A percentile compares a stretch with the other conserved stretches of the same genome.
Conservation (phyloP, 2,113 vertebrate genomes). For the Plestiodon gilberti region DNA sequence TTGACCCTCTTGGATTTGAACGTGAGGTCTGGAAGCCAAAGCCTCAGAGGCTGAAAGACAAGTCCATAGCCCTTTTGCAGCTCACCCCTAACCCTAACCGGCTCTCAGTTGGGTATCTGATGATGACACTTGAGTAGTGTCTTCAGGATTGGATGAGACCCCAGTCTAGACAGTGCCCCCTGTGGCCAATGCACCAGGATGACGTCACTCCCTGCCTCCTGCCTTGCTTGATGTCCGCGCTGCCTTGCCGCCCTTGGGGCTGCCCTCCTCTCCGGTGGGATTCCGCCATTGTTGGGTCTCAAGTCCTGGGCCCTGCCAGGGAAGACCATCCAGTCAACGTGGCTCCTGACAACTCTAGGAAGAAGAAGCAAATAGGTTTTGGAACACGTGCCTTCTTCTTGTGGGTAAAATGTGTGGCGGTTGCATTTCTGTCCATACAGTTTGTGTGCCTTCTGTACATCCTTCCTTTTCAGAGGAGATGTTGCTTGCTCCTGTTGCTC, state of each 20-base stretch:
- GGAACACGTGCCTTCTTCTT: neutral
- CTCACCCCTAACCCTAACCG: neutral
- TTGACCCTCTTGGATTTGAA: no score
- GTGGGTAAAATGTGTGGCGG: neutral
- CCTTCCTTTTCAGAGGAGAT: neutral
- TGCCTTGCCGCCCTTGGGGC: no score
- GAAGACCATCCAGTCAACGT: neutral
- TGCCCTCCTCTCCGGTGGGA: neutral
- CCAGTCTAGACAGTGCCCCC: no score
- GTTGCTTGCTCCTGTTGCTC: neutral
- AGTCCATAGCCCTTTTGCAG: no score
- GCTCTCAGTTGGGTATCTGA: neutral
- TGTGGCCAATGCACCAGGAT: no score
- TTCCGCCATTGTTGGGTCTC: neutral
- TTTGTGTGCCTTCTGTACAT: neutral
- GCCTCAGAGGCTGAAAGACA: no score
- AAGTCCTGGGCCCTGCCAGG: neutral
- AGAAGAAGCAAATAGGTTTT: neutral
- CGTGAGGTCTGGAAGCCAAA: no score
- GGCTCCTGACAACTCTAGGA: neutral
- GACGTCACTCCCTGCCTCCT: neutral
- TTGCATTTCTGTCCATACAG: neutral
- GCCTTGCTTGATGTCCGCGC: no score
- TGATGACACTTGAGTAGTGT: no score
- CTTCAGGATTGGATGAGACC: no score